Conservation (phyloP, 2,888 invertebrate species). For the Callosobruchus maculatus region DNA sequence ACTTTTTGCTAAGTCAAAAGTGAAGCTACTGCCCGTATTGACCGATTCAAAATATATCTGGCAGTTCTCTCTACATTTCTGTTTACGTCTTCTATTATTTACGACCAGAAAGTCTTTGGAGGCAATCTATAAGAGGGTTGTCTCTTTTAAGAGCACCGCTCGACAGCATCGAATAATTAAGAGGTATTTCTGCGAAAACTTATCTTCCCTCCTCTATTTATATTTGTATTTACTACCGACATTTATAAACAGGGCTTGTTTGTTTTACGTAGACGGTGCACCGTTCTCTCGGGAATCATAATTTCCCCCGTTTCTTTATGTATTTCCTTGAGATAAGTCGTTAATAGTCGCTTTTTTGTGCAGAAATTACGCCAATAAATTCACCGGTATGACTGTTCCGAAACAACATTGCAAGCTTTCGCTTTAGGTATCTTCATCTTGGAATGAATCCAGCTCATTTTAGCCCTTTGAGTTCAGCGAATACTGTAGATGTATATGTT, state of each 20-base stretch:
- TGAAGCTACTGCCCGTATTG: no score
- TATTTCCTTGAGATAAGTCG: not conserved
- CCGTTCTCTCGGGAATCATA: not conserved
- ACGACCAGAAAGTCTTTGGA: not conserved
- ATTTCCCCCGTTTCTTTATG: not conserved
- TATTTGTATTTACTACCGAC: not conserved
- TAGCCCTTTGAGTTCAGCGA: no score
- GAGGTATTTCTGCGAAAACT: not conserved
- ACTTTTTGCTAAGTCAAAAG: no score
- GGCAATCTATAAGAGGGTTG: not conserved
- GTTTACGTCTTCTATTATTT: not conserved
- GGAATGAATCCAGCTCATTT: no score
- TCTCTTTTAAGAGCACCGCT: not conserved
- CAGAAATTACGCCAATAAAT: not conserved
- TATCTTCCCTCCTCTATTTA: not conserved
- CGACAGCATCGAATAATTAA: not conserved
- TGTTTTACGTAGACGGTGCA: not conserved
- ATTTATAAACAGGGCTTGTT: not conserved
- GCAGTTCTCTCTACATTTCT: not conserved
- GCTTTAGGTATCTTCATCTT: no score
- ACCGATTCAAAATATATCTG: not conserved
- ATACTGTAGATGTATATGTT: no score
- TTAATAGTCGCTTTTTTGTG: not conserved
- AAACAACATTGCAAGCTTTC: no score
- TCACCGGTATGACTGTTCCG: not conserved